Percentiles rank a stretch among this genome's conserved stretches.
These are phyloP conservation scores for Megalonaias nervosa DNA, from an alignment of 1,140 invertebrate genomes.

Conservation along the genomic window DNA sequence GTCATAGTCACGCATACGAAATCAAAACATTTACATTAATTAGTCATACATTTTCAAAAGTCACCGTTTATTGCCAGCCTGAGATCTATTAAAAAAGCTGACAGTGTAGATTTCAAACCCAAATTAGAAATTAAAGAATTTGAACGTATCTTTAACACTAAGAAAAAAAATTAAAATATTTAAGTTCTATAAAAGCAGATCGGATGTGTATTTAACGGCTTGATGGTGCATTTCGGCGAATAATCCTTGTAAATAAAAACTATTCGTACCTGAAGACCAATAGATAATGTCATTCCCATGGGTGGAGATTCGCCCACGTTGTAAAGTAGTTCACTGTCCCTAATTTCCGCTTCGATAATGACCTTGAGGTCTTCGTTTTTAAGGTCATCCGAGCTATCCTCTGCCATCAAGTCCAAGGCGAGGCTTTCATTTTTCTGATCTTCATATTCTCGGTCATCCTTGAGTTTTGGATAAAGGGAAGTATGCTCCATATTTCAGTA, in stretches of 20 bases:
- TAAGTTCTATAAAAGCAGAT: not conserved
- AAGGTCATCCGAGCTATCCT: not conserved
- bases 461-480: too few relatives aligned
- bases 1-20: too few relatives aligned
- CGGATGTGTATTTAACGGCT: not conserved
- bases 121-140: not conserved
- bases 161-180: not conserved
- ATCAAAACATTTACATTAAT: too few relatives aligned
- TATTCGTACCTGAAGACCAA: conserved; percentile 19
- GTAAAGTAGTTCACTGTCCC: conserved; percentile 7
- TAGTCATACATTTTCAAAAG: too few relatives aligned
- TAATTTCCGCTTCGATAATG: conserved; percentile 13
- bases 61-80: too few relatives aligned
- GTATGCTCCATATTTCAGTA: too few relatives aligned
- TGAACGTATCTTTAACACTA: not conserved
- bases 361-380: not conserved
- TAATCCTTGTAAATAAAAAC: not conserved
- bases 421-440: too few relatives aligned
- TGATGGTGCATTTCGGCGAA: not conserved
- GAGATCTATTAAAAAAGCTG: too few relatives aligned
- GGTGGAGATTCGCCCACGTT: conserved; percentile 20
- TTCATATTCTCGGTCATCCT: too few relatives aligned
- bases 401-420: not conserved
- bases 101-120: not conserved
- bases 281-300: conserved; percentile 7